Percentiles rank a stretch among this genome's conserved stretches.
These are phyloP conservation scores for Chloropsis hardwickii DNA, from an alignment of 2,113 vertebrate genomes.

Conservation along the genomic window DNA sequence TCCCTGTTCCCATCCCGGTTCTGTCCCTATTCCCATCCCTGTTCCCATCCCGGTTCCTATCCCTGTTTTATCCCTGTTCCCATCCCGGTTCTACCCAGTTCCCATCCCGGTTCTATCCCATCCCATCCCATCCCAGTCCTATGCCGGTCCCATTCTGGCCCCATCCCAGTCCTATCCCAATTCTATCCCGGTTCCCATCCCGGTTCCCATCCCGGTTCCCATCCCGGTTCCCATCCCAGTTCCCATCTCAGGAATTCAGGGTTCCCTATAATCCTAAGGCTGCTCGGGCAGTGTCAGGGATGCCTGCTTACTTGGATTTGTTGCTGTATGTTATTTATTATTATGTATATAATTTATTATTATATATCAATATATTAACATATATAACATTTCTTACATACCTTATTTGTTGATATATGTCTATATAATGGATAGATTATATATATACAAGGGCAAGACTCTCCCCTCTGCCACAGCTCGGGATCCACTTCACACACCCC, in stretches of 20 bases:
- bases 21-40: background rate
- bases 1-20: too few species aligned
- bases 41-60: background rate
- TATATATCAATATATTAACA: background rate
- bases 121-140: background rate
- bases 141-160: background rate
- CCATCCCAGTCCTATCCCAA: background rate
- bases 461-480: too few species aligned
- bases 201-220: too few species aligned
- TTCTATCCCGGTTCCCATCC: background rate
- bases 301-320: background rate
- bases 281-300: background rate
- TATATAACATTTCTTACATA: too few species aligned
- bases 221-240: rapidly evolving
- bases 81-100: rapidly evolving
- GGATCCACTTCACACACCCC: background rate
- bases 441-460: too few species aligned
- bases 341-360: background rate
- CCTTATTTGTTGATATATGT: background rate
- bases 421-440: background rate
- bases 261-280: background rate
- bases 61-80: rapidly evolving
- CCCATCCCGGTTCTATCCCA: rapidly evolving
- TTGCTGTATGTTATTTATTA: too few species aligned
- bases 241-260: background rate